phyloP scores from a whole-genome alignment of 2,113 vertebrate species.

The Gambusia holbrooki region DNA sequence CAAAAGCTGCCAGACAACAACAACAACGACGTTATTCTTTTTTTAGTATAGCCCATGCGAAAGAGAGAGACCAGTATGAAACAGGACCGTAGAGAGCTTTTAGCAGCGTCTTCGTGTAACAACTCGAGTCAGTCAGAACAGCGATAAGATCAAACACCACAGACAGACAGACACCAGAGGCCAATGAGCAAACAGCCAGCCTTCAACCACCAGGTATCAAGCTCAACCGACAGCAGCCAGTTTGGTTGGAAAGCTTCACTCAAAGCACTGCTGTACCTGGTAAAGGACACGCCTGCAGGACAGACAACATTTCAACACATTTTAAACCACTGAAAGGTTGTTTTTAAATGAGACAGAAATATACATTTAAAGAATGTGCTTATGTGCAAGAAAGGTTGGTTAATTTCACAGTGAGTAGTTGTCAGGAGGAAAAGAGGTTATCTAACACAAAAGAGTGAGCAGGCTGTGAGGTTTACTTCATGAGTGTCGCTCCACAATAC shows the following conservation, averaged over 20 bases:
- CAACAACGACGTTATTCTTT: not conserved
- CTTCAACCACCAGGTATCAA: slow-evolving; percentile 32
- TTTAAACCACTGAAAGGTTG: slow-evolving; percentile 20
- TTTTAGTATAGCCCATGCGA: slow-evolving; percentile 34
- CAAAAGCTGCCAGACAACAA: slow-evolving; percentile 22
- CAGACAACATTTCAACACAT: slow-evolving; percentile 51
- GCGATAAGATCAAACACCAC: slow-evolving; percentile 23
- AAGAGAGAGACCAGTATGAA: not conserved
- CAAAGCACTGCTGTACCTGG: slow-evolving; percentile 66
- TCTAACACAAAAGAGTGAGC: slow-evolving; percentile 35
- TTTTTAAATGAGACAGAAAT: slow-evolving; percentile 22
- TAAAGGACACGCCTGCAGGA: slow-evolving; percentile 68
- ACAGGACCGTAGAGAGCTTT: slow-evolving; percentile 28
- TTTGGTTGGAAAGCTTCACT: slow-evolving; percentile 49
- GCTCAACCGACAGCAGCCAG: slow-evolving; percentile 48
- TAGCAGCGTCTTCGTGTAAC: slow-evolving; percentile 10
- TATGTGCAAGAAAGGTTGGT: slow-evolving; percentile 47
- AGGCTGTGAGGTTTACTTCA: slow-evolving; percentile 68
- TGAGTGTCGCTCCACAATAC: slow-evolving; percentile 32
- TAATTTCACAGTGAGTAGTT: slow-evolving; percentile 41
- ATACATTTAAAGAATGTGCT: slow-evolving; percentile 43
- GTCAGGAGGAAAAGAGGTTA: slow-evolving; percentile 63
- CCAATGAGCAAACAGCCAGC: slow-evolving; percentile 47
- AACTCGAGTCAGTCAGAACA: slow-evolving; percentile 30
- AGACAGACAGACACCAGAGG: slow-evolving; percentile 31